Percentiles rank a stretch among this genome's conserved stretches.
Conservation (phyloP, 2,797 vertebrate genomes). For the Oceanodroma leucorhoa region DNA sequence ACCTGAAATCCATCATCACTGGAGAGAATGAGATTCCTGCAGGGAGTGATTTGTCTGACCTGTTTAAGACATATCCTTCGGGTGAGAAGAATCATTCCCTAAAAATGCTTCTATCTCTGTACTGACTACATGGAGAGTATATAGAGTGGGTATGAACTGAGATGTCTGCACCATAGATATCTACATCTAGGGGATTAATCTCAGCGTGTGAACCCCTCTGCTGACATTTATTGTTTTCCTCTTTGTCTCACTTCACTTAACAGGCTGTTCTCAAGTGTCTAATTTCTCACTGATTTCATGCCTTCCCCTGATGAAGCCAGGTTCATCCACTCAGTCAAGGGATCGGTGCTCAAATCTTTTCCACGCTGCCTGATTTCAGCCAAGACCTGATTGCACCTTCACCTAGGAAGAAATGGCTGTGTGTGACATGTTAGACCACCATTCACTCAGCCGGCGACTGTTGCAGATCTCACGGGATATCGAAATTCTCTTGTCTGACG, state of each 20-base stretch:
- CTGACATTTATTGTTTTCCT: background rate
- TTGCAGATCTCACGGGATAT: background rate
- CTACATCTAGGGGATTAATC: background rate
- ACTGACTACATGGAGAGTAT: background rate
- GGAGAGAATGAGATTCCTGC: background rate
- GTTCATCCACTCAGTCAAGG: background rate
- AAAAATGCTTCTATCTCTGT: background rate
- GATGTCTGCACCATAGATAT: background rate
- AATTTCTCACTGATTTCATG: background rate
- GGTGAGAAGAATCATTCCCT: background rate
- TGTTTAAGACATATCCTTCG: background rate
- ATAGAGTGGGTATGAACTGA: background rate
- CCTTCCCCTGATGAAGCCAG: background rate
- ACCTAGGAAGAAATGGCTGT: background rate
- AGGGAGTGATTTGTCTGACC: background rate
- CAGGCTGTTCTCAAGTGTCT: background rate
- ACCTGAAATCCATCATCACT: background rate
- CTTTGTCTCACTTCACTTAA: background rate
- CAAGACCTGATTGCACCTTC: background rate
- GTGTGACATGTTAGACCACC: background rate
- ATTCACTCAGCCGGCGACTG: background rate
- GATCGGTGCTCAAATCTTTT: fast-evolving
- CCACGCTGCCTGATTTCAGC: fast-evolving
- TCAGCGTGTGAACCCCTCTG: background rate
- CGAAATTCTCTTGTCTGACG: background rate